Evolutionary conservation across 2,888 invertebrate genomes (phyloP).

Genomic region (Leptodirus hochenwartii): DNA sequence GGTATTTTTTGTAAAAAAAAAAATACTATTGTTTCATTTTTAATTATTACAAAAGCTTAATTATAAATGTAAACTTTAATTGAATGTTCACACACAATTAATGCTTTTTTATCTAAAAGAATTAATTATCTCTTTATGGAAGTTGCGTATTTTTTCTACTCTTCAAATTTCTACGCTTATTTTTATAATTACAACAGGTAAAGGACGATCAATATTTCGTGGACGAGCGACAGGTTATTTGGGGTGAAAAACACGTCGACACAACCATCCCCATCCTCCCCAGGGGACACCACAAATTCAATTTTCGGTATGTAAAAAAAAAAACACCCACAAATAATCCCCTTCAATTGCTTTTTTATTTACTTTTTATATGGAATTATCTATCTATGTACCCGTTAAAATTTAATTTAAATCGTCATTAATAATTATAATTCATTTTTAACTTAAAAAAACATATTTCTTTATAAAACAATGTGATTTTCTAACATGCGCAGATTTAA

Average conservation of each 20-base stretch:
- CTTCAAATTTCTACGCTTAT: too few relatives aligned
- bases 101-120: too few relatives aligned
- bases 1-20: too few relatives aligned
- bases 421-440: not conserved
- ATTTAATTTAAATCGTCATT: not conserved
- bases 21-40: too few relatives aligned
- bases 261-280: slow-evolving; percentile 48
- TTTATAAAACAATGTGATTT: too few relatives aligned
- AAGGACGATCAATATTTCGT: slow-evolving; percentile 63
- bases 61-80: too few relatives aligned
- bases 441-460: not conserved
- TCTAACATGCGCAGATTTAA: slow-evolving; percentile 42
- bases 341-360: not conserved
- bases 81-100: too few relatives aligned
- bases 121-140: too few relatives aligned
- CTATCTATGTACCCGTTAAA: not conserved
- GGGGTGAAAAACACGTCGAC: slow-evolving; percentile 50
- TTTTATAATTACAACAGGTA: too few relatives aligned
- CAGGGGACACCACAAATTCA: slow-evolving; percentile 49
- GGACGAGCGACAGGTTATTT: slow-evolving; percentile 50
- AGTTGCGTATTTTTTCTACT: too few relatives aligned
- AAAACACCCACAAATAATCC: not conserved
- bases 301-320: slow-evolving; percentile 27
- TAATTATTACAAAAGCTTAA: too few relatives aligned
- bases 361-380: not conserved